Evolutionary conservation across 2,113 vertebrate genomes (phyloP), one percentile per base, ranked within the genome.

Genomic region (Leucopternis melanops): DNA sequence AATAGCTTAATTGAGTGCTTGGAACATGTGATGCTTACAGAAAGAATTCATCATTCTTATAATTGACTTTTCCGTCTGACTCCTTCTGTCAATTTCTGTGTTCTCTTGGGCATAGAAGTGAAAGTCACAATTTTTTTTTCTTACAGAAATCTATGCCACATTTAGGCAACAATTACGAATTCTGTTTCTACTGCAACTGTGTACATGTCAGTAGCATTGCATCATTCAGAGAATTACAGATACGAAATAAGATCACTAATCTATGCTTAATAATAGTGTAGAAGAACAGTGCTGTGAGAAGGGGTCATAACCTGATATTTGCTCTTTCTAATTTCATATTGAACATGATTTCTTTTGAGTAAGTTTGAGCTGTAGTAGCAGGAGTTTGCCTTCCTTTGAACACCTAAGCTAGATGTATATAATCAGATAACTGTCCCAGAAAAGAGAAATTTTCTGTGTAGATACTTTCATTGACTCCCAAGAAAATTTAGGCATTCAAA

Each of bases 1-100:
- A 93, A 88, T 90, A 66, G 63, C 50, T 93, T 90, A 80, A 88
- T 50, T 82, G 71, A 84, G 63, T 66, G 49, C 78, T 78, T 82
- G 78, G 58, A 94, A 93, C 16, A 23, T 42, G 36, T 45, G 85
- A 88, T 90, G 44, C 49, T 79, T 90, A 26, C 31, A 82, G 84
- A 90, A 90, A 74, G 45, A 85, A 88, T 66, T 50, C 9, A 32
- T 90, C 81, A 72, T 66, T 92, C 71, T 88, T 86, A 8, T 16
- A 29, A 55, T 2, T 77, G 74, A 65, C 66, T 77, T 85, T 88
- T 82, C 71, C 4, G 3, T 57, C 57, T 52, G 80, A 23, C 19
- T 36, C 44, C 9, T 61, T 10, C 40, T 87, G 67, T 90, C 34
- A 49, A 69, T 94, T 50, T 57, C 3, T 44, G 9, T 16, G 27